Evolutionary conservation across 1,140 invertebrate species (phyloP), one percentile per base, ranked within the genome.

Genomic region (Drosophila mauritiana): DNA sequence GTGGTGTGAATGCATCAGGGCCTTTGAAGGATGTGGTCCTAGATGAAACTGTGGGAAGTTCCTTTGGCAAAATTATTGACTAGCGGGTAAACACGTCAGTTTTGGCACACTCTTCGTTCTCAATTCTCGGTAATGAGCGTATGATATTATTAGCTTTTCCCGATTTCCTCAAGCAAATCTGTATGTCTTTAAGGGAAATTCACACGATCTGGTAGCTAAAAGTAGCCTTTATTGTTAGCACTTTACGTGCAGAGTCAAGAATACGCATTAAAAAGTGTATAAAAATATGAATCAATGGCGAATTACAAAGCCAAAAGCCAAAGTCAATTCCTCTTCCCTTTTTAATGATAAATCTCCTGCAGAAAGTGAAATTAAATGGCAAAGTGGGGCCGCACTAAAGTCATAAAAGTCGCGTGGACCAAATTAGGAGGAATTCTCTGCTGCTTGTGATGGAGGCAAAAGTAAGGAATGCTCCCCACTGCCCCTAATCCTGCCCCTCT

Each of bases 351-450:
- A 89, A 62, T 78, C 80, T 80, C 73, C 52, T 20, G 52, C 68
- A 72, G 59, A 63, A 68, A 83, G 75, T 76, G 55, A 80, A 90
- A 89, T 78, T 84, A 73, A 78, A 80, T 74, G 84, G 64, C 52
- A 61, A 52, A 63, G 64, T 48, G 68, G 65, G 45, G 51, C 54
- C 68, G 69, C 84, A 90, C 88, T 89, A 80, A 88, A 89, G 84
- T 89, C 85, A 90, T 88, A 88, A 88, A 88, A 88, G 84, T 88
- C 84, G 84, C 84, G 85, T 89, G 84, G 80, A 90, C 84, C 82
- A 88, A 88, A 88, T 88, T 89, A 89, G 73, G 69, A 80, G 69
- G 80, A 89, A 80, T 78, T 57, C 65, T 63, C 31, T 52, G 36
- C 70, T 53, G 59, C 73, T 56, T 61, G 46, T 73, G 63, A 56